Evolutionary conservation across 2,113 vertebrate species (phyloP), one percentile per base, ranked within the genome.

Genomic region (Myotis brandtii): DNA sequence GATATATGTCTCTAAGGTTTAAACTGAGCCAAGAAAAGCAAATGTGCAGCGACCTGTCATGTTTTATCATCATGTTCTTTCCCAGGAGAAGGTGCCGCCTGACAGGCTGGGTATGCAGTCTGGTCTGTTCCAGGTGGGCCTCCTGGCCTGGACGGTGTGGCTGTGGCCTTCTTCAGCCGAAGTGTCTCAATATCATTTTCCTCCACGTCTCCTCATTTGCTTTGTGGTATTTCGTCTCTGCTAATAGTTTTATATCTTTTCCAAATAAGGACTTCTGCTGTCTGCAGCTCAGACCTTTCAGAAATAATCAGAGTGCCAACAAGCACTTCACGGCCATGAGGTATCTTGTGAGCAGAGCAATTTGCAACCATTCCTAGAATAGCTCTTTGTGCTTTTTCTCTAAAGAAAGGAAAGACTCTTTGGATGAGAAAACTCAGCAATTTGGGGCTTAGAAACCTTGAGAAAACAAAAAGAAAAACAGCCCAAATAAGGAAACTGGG

Each of bases 261-360:
- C 96, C 96, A 96, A 92, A 95, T 96, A 97, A 97, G 96, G 96
- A 46, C 18, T 67, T 73, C 17, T 73, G 43, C 80, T 89, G 40
- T 85, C 84, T 77, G 59, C 34, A 64, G 85, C 80, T 92, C 72
- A 40, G 27, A 73, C 62, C 76, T 80, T 81, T 69, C 30, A n/a
- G 90, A 95, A 90, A 13, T 43, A 48, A 20, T 48, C 70, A 32
- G 37, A 62, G 67, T 25, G 37, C 94, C 81, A 77, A 30, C 76
- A 92, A 77, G 32, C 72, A 23, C 46, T 82, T 62, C 84, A 32
- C 50, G 46, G 40, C 81, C 18, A 4, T 20, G 79, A 91, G 48
- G 62, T 37, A 9, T 46, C 52, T 66, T 0, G 0, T 56, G 62
- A 67, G 20, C 12, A 21, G 4, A 54, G 69, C 69, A 37, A 5